These are phyloP conservation scores for Sitobion miscanthi DNA, from an alignment of 1,140 invertebrate species.

Conservation along the genomic window DNA sequence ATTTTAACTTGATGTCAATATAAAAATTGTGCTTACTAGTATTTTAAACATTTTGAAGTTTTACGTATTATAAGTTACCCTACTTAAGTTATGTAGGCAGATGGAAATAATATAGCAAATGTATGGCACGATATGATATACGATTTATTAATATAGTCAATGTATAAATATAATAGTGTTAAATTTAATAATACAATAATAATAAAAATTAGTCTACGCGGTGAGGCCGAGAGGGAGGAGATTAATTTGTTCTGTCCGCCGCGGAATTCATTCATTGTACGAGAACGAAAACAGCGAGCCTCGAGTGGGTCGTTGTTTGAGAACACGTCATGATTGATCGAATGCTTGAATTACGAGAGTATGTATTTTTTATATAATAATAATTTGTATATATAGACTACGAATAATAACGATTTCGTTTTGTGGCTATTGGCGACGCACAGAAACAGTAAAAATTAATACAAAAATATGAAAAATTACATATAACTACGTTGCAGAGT, in stretches of 20 bases:
- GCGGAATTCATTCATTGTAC: neutral
- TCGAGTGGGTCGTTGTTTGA: neutral
- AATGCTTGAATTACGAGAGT: neutral
- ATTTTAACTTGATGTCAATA: no score
- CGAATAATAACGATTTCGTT: neutral
- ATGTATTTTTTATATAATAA: neutral
- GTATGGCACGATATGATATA: slow-evolving; percentile 7
- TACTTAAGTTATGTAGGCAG: no score
- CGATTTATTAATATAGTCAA: slow-evolving; percentile 17
- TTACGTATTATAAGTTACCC: no score
- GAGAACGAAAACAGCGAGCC: neutral
- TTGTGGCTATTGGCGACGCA: neutral
- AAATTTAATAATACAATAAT: slow-evolving; percentile 20
- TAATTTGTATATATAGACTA: neutral
- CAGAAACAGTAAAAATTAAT: neutral
- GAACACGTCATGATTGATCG: neutral
- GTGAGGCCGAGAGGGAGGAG: neutral
- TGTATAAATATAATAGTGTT: neutral
- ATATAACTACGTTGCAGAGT: neutral
- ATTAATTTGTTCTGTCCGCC: neutral
- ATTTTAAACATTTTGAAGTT: no score
- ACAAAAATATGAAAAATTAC: neutral
- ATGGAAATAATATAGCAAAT: neutral
- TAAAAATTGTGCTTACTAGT: no score
- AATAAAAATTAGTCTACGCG: slow-evolving; percentile 1